Base-by-base conservation (phyloP, 2,797 vertebrate species). In the Serranus cabrilla region DNA sequence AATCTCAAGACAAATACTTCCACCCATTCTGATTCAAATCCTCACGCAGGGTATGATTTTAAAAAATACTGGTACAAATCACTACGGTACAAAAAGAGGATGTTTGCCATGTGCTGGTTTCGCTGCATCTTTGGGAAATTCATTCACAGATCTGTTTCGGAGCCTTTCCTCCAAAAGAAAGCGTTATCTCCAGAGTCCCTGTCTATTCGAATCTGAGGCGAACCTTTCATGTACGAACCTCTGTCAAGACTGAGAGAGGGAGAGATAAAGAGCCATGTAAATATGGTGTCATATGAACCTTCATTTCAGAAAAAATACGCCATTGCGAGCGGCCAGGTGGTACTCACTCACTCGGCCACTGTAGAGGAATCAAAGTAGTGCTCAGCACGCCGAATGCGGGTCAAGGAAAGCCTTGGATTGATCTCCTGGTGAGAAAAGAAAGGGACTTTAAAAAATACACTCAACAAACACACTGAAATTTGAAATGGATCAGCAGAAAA, bases 321-420 rank as follows among this genome's bases (percentile, higher is more conserved):
- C 42, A 47, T 16, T 9, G n/a, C 2, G 10, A 21, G 58, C 27
- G 0, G 7, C 2, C 31, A 13, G 65, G 10, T 60, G 27, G 57
- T 76, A 89, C 78, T 90, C 65, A 87, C 93, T 96, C 94, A 99
- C 97, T 97, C 96, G 78, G 95, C 96, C 92, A 96, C 95, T 64
- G 93, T 71, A 16, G 91, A 88, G 71, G 95, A 90, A 65, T 91
- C 88, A 83, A 96, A 94, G 89, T 96, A 97, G 91, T 93, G 93
- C 89, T 99, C 97, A 99, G 96, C 97, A 99, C 51, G 96, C 95
- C 65, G 97, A 96, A 93, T 98, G 96, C 79, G 96, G 91, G 91
- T 96, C 92, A 94, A 97, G 96, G 97, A 97, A 95, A 96, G 95
- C 94, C 84, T 95, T 86, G 89, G 96, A 91, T 89, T 96, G 91